phyloP scores from a whole-genome alignment of 2,797 vertebrate species.

The Lepidocolaptes lacrymiger region DNA sequence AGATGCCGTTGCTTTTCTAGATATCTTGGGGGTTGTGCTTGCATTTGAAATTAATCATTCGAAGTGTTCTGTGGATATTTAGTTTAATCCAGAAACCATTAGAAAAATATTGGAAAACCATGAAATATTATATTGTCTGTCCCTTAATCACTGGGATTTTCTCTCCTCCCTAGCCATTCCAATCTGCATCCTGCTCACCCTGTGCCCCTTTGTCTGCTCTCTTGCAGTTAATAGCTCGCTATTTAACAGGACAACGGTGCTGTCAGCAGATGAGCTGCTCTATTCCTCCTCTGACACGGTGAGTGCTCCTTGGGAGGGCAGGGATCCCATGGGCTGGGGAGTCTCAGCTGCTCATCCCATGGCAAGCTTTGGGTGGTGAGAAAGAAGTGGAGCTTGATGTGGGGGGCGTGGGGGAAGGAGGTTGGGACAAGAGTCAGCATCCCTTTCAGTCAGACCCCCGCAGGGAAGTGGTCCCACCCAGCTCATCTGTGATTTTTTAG shows the following conservation, averaged over 20 bases:
- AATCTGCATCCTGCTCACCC: not conserved
- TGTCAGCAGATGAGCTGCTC: conserved; percentile 66
- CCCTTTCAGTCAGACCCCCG: not conserved
- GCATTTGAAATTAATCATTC: not conserved
- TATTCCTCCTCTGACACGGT: conserved; percentile 80
- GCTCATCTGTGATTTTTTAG: not conserved
- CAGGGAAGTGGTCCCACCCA: not conserved
- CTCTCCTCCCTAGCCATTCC: not conserved
- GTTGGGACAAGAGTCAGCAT: not conserved
- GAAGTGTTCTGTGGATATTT: not conserved
- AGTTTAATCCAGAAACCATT: not conserved
- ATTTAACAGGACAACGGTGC: conserved; percentile 67
- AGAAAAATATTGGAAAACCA: not conserved
- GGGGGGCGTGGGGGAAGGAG: not conserved
- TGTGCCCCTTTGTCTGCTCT: conserved; percentile 28
- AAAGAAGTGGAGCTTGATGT: not conserved
- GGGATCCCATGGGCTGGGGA: rapidly evolving
- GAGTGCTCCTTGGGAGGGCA: conserved; percentile 46
- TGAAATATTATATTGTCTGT: not conserved
- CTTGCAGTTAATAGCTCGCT: conserved; percentile 85
- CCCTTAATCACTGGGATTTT: not conserved
- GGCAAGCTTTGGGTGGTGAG: not conserved
- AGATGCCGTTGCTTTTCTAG: not conserved
- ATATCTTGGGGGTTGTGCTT: not conserved
- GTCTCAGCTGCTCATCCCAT: rapidly evolving